phyloP scores from a whole-genome alignment of 2,888 invertebrate genomes.

The Tipula vernalis region DNA sequence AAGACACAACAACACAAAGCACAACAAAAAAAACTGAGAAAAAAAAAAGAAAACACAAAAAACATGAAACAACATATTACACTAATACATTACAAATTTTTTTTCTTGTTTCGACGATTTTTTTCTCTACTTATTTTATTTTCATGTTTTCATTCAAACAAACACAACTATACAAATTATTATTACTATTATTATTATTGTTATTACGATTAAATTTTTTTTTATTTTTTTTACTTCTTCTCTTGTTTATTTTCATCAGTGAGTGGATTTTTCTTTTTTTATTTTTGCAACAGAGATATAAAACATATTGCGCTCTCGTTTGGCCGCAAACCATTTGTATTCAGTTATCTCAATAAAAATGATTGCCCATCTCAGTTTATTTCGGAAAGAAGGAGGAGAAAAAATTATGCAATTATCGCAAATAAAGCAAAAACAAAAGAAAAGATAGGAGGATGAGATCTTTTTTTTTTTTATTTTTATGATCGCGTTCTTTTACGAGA shows the following conservation, averaged over 20 bases:
- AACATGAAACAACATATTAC: slow-evolving; percentile 5
- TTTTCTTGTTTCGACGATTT: neutral
- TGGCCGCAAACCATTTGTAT: neutral
- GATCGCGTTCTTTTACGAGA: neutral
- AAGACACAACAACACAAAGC: neutral
- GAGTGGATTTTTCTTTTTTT: neutral
- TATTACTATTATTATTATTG: neutral
- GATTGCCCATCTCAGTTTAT: neutral
- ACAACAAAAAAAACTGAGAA: neutral
- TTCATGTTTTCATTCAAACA: neutral
- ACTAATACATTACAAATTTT: neutral
- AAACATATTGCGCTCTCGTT: neutral
- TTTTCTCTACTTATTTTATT: neutral
- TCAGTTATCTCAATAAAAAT: neutral
- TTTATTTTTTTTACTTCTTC: neutral
- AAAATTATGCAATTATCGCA: neutral
- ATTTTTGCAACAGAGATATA: neutral
- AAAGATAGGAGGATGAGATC: neutral
- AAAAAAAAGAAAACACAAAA: neutral
- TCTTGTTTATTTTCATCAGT: neutral
- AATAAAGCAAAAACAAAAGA: neutral
- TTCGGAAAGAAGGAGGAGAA: neutral
- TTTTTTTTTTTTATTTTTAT: neutral
- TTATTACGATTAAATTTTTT: neutral
- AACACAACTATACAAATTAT: neutral